Percentiles rank a stretch among this genome's conserved stretches.
Evolutionary conservation across 2,888 invertebrate species (phyloP).

Genomic region (Patella caerulea): DNA sequence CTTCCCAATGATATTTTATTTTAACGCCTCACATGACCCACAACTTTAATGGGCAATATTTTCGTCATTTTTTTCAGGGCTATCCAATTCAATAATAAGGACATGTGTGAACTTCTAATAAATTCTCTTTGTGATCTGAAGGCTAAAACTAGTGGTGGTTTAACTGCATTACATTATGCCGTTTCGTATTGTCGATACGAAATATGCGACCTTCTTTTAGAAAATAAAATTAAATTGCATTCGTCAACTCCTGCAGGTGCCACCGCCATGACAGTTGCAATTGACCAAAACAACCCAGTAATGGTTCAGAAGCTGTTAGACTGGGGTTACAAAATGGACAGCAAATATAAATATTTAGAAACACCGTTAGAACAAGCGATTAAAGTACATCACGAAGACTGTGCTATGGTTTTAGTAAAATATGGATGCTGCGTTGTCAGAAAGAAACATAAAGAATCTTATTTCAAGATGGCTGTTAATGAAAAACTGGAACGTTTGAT

Average conservation of each 20-base stretch:
- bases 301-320: constrained; percentile 60
- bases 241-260: constrained; percentile 59
- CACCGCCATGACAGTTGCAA: constrained; percentile 65
- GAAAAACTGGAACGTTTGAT: constrained; percentile 56
- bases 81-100: constrained; percentile 60
- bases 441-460: constrained; percentile 47
- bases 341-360: constrained; percentile 56
- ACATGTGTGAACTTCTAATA: constrained; percentile 59
- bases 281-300: constrained; percentile 60
- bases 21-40: too few relatives aligned
- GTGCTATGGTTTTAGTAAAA: constrained; percentile 62
- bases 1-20: background rate
- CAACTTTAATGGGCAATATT: background rate
- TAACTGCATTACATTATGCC: constrained; percentile 64
- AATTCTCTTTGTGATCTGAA: constrained; percentile 64
- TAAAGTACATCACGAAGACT: constrained; percentile 58
- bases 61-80: constrained; percentile 49
- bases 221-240: constrained; percentile 55
- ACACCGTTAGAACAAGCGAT: constrained; percentile 65
- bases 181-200: constrained; percentile 61
- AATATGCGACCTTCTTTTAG: constrained; percentile 58
- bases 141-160: constrained; percentile 56
- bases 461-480: constrained; percentile 57
- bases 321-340: constrained; percentile 62
- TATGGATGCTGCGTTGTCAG: constrained; percentile 56